Conservation (phyloP, 1,140 invertebrate species). For the Macrobrachium nipponense region DNA sequence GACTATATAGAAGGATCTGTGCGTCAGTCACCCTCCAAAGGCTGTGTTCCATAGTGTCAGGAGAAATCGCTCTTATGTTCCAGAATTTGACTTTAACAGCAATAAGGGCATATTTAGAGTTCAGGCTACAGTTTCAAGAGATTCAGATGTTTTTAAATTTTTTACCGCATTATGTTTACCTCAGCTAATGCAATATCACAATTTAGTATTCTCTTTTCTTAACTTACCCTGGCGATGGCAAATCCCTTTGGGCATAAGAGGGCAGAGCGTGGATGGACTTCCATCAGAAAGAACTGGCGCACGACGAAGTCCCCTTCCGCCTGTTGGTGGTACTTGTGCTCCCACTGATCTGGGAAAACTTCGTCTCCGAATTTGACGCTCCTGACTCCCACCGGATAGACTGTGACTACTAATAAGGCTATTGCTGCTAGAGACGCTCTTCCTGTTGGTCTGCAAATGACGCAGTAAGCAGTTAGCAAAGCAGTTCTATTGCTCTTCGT, state of each 20-base stretch:
- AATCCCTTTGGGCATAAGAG: slow-evolving; percentile 44
- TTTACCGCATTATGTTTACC: neutral
- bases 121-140: neutral
- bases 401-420: neutral
- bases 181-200: neutral
- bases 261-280: slow-evolving; percentile 39
- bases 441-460: no score
- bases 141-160: neutral
- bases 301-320: slow-evolving; percentile 30
- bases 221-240: slow-evolving; percentile 45
- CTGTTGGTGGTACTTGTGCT: slow-evolving; percentile 31
- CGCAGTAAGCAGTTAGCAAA: no score
- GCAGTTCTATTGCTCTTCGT: no score
- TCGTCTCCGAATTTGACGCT: neutral
- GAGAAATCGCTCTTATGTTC: no score
- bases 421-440: neutral
- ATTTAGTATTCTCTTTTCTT: neutral
- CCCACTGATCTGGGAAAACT: neutral
- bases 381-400: neutral
- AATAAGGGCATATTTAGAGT: neutral
- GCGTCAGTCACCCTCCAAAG: no score
- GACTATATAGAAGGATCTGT: no score
- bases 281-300: slow-evolving; percentile 36
- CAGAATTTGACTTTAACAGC: neutral
- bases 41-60: no score